These are phyloP conservation scores for Parazoanthus swiftii DNA, from an alignment of 92 coral and sea anemone genomes.

Conservation along the genomic window DNA sequence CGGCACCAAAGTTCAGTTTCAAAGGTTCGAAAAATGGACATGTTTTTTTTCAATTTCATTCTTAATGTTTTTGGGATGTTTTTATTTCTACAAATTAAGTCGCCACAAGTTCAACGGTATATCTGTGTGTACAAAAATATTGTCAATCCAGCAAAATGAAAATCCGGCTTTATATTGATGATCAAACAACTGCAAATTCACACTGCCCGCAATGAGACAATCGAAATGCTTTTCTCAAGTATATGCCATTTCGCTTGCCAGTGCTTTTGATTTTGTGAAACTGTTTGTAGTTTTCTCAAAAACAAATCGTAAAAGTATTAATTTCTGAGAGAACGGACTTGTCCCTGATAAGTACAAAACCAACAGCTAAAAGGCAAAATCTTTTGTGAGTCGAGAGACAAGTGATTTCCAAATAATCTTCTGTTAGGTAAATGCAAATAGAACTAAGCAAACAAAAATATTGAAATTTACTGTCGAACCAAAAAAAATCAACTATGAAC, in stretches of 20 bases:
- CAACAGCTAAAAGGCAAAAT: not conserved
- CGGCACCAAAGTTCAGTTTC: conserved; percentile 15
- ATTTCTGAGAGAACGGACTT: not conserved
- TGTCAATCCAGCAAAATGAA: not conserved
- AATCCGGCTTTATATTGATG: not conserved
- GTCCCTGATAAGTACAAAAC: not conserved
- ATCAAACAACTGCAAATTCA: not conserved
- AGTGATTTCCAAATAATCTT: not conserved
- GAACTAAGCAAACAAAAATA: not conserved
- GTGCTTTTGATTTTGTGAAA: not conserved
- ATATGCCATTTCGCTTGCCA: not conserved
- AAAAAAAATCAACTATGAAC: not conserved
- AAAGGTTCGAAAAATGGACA: conserved; percentile 3
- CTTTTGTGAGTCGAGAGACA: not conserved
- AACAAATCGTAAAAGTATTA: not conserved
- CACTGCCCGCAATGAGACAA: not conserved
- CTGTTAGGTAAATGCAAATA: conserved; percentile 5
- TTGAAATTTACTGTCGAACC: not conserved
- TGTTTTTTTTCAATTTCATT: not conserved
- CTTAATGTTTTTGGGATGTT: not conserved
- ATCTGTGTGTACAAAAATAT: not conserved
- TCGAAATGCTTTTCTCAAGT: not conserved
- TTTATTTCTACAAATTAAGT: no score
- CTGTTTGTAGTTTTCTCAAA: not conserved
- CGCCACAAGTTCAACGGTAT: not conserved